phyloP scores from a whole-genome alignment of 2,113 vertebrate species.

The Sturnus vulgaris region DNA sequence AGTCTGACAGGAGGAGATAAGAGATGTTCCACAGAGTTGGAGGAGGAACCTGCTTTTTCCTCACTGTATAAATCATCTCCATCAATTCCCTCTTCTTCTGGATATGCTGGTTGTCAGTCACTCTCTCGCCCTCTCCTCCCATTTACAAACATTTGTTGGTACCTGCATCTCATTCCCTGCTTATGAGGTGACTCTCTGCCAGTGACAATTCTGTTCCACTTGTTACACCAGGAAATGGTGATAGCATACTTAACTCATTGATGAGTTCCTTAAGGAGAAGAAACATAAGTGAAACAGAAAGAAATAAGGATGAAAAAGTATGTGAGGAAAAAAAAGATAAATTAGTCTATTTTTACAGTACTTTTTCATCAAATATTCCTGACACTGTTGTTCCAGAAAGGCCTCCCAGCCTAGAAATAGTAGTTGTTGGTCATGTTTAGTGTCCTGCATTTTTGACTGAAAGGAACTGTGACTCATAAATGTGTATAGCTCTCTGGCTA shows the following conservation, averaged over 20 bases:
- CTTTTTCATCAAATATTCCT: neutral
- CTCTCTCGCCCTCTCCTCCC: neutral
- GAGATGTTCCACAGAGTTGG: neutral
- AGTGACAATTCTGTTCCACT: neutral
- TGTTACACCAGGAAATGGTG: neutral
- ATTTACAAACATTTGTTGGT: neutral
- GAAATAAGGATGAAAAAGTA: neutral
- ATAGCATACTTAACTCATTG: neutral
- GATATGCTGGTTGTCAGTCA: neutral
- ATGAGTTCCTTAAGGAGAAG: neutral
- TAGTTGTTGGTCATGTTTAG: neutral
- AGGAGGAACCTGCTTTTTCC: neutral
- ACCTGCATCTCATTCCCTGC: neutral
- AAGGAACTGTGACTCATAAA: constrained; percentile 6
- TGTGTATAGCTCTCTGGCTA: neutral
- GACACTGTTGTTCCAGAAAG: neutral
- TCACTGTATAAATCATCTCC: neutral
- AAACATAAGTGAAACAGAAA: neutral
- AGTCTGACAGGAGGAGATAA: neutral
- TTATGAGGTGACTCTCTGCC: neutral
- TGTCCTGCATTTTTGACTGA: constrained; percentile 7
- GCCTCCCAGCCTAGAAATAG: constrained; percentile 5
- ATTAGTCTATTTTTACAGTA: neutral
- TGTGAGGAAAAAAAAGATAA: neutral
- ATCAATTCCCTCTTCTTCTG: neutral